Conservation (phyloP, 2,888 invertebrate genomes). For the Quadriops clusia region DNA sequence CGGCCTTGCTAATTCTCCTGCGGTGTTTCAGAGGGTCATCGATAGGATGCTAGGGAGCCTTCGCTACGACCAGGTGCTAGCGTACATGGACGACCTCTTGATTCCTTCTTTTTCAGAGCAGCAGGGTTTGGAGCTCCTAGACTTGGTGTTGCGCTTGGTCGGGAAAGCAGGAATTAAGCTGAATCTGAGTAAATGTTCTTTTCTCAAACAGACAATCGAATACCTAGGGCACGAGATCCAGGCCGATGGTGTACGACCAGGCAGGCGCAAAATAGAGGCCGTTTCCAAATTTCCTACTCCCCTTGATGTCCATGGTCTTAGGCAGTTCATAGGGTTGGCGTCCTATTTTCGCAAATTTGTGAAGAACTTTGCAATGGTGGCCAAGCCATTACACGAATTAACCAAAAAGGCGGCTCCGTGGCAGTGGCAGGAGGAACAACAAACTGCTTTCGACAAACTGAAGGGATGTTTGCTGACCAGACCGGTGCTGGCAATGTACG, state of each 20-base stretch:
- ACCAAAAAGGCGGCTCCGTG: constrained; percentile 13
- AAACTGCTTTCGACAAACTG: constrained; percentile 13
- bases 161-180: constrained; percentile 8
- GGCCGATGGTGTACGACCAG: constrained; percentile 12
- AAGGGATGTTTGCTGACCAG: constrained; percentile 11
- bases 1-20: constrained; percentile 25
- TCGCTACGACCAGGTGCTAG: constrained; percentile 12
- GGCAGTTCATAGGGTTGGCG: constrained; percentile 11
- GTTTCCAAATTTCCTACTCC: constrained; percentile 12
- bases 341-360: constrained; percentile 8
- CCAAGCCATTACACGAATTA: constrained; percentile 3
- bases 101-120: constrained; percentile 10
- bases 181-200: constrained; percentile 14
- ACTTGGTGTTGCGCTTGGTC: constrained; percentile 6
- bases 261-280: constrained; percentile 11
- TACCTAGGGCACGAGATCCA: constrained; percentile 7
- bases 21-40: too few species aligned
- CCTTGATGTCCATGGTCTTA: constrained; percentile 9
- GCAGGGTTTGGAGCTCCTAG: constrained; percentile 7
- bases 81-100: constrained; percentile 18
- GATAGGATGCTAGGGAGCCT: constrained; percentile 15
- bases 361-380: constrained; percentile 4
- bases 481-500: constrained; percentile 19
- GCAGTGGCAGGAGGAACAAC: constrained; percentile 10
- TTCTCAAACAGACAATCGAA: constrained; percentile 11